phyloP scores from a whole-genome alignment of 1,140 invertebrate species.

The Orius insidiosus region DNA sequence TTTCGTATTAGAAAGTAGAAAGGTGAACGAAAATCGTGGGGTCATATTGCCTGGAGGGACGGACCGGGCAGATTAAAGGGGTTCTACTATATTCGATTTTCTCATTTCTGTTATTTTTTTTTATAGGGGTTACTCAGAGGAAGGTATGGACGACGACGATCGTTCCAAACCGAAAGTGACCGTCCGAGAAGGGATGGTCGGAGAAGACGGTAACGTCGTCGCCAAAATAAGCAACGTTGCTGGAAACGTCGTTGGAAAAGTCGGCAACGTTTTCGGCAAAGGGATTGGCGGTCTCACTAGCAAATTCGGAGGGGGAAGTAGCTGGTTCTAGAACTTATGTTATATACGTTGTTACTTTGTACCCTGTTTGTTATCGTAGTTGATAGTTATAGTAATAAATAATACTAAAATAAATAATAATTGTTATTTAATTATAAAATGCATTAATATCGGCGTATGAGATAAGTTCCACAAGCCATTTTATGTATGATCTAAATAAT shows the following conservation, averaged over 20 bases:
- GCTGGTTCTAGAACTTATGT: conserved; percentile 19
- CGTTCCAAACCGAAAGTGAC: conserved; percentile 43
- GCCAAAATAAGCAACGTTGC: conserved; percentile 51
- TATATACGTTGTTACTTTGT: conserved; percentile 10
- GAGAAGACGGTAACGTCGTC: conserved; percentile 44
- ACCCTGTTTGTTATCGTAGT: background rate
- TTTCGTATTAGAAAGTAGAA: too few relatives aligned
- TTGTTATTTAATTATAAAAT: background rate
- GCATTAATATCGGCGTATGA: background rate
- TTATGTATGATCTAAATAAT: background rate
- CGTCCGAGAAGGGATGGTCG: conserved; percentile 35
- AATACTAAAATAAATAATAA: conserved; percentile 8
- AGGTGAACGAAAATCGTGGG: too few relatives aligned
- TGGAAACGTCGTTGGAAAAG: conserved; percentile 53
- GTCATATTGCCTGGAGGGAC: too few relatives aligned
- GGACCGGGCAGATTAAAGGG: too few relatives aligned
- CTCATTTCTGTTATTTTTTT: too few relatives aligned
- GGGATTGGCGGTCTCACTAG: conserved; percentile 20
- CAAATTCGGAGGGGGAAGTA: conserved; percentile 19
- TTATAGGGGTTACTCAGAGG: conserved; percentile 27
- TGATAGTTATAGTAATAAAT: background rate
- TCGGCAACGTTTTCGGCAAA: conserved; percentile 68
- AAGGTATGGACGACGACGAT: conserved; percentile 40
- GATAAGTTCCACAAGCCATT: background rate
- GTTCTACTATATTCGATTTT: too few relatives aligned